A percentile compares a stretch with the other conserved stretches of the same genome.
phyloP scores from a whole-genome alignment of 2,888 invertebrate genomes.

The Phorcus lineatus region DNA sequence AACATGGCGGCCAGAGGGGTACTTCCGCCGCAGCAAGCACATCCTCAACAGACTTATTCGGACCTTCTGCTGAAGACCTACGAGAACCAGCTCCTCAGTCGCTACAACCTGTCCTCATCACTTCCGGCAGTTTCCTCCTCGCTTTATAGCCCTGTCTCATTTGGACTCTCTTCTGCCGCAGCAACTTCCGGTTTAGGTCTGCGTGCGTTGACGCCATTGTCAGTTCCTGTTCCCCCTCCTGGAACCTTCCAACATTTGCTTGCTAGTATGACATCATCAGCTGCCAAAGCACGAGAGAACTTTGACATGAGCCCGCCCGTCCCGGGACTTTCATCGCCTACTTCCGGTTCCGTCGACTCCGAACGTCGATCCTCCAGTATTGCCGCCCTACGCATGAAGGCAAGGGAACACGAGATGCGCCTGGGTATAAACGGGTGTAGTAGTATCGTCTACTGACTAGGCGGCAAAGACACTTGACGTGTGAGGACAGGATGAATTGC shows the following conservation, averaged over 20 bases:
- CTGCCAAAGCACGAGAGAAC: conserved; percentile 45
- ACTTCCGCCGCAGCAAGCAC: conserved; percentile 22
- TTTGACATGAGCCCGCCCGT: conserved; percentile 20
- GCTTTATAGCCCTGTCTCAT: conserved; percentile 32
- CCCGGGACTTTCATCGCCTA: conserved; percentile 21
- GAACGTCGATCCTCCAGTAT: conserved; percentile 60
- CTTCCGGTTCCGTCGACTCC: conserved; percentile 28
- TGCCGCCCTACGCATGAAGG: conserved; percentile 61
- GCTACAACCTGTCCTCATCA: conserved; percentile 43
- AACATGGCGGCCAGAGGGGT: conserved; percentile 29
- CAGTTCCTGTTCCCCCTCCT: conserved; percentile 49
- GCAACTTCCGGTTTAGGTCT: conserved; percentile 34
- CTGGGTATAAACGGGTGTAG: conserved; percentile 41
- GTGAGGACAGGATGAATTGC: background rate
- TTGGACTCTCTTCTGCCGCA: conserved; percentile 26
- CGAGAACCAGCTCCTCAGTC: conserved; percentile 59
- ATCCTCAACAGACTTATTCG: conserved; percentile 55
- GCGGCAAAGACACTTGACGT: background rate
- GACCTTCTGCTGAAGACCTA: conserved; percentile 70
- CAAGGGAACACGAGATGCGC: conserved; percentile 61
- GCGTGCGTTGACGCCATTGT: conserved; percentile 38
- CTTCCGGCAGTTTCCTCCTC: conserved; percentile 33
- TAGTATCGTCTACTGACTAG: conserved; percentile 34
- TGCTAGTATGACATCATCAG: conserved; percentile 64
- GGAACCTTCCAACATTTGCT: conserved; percentile 68